Evolutionary conservation across 2,888 invertebrate genomes (phyloP).

Genomic region (Plebejus argus): DNA sequence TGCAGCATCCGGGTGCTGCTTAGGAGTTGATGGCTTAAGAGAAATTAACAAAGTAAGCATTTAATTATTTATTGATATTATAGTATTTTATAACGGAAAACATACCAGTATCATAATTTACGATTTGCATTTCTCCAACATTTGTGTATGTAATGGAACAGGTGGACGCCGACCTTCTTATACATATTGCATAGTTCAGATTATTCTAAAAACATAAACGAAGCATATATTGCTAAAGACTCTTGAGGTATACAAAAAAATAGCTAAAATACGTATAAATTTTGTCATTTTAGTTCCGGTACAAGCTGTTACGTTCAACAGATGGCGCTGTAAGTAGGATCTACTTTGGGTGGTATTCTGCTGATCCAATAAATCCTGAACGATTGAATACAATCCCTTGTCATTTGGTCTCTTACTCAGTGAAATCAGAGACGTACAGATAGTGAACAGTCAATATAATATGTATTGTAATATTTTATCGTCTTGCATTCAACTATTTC

Average conservation of each 20-base stretch:
- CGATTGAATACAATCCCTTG: too few species aligned
- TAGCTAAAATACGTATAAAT: too few species aligned
- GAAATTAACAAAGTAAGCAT: too few species aligned
- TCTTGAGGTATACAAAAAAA: background rate
- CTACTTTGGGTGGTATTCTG: too few species aligned
- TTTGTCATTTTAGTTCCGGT: background rate
- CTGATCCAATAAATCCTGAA: too few species aligned
- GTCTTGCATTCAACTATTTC: background rate
- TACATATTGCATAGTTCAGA: constrained; percentile 88
- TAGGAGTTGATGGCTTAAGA: too few species aligned
- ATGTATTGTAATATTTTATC: too few species aligned
- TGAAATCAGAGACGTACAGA: too few species aligned
- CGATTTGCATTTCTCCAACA: constrained; percentile 82
- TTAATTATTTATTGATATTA: too few species aligned
- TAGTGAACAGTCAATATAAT: too few species aligned
- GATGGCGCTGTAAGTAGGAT: background rate
- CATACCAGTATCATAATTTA: constrained; percentile 84
- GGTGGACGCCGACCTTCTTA: constrained; percentile 80
- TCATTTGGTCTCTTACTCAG: too few species aligned
- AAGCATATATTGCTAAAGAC: background rate
- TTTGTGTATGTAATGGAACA: constrained; percentile 85
- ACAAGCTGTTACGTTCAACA: background rate
- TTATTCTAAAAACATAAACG: constrained; percentile 83
- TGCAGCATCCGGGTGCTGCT: too few species aligned
- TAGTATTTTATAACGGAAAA: background rate